phyloP scores from a whole-genome alignment of 1,140 invertebrate genomes.

The Aphidius gifuensis region DNA sequence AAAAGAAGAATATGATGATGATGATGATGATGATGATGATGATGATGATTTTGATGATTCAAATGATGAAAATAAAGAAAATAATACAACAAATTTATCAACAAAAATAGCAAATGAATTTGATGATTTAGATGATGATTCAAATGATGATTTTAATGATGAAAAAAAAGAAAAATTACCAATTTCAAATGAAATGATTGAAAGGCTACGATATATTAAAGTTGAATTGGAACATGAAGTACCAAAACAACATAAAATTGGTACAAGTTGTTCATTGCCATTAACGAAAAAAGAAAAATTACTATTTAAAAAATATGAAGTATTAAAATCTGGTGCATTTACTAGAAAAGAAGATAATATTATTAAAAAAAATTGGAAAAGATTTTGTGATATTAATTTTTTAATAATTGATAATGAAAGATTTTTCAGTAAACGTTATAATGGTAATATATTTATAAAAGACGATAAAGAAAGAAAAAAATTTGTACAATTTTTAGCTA shows the following conservation, averaged over 20 bases:
- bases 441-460: conserved; percentile 30
- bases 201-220: conserved; percentile 34
- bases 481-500: conserved; percentile 46
- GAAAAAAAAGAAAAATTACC: background rate
- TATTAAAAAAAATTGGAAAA: conserved; percentile 44
- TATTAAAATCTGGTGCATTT: conserved; percentile 35
- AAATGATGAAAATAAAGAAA: no score
- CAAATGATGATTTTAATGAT: no score
- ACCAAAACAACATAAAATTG: conserved; percentile 43
- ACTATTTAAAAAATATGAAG: background rate
- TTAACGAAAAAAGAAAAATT: background rate
- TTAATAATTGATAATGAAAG: conserved; percentile 33
- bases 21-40: no score
- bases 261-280: conserved; percentile 32
- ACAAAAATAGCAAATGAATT: no score
- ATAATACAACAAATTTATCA: no score
- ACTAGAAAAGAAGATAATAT: conserved; percentile 38
- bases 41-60: no score
- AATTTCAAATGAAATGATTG: conserved; percentile 13
- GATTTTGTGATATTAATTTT: conserved; percentile 46
- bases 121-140: no score
- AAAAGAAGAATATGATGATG: no score
- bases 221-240: conserved; percentile 39
- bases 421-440: conserved; percentile 32
- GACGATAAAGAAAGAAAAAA: conserved; percentile 33